A percentile compares a stretch with the other conserved stretches of the same genome.
Conservation (phyloP, 1,140 invertebrate species). For the Orussus abietinus region DNA sequence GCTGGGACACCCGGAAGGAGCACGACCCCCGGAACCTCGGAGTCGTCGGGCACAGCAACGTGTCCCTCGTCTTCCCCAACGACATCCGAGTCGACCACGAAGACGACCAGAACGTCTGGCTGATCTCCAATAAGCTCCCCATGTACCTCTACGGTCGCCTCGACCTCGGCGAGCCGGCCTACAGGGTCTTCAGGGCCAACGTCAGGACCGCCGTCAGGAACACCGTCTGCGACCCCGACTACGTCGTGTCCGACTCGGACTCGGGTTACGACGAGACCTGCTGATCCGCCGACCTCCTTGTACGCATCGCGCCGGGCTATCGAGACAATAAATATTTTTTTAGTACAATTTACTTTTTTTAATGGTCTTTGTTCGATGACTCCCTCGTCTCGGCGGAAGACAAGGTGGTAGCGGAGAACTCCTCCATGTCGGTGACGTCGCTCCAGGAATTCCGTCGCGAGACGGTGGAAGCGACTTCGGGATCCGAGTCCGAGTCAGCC, state of each 20-base stretch:
- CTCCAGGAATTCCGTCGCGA: slow-evolving; percentile 15
- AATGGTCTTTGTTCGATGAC: not conserved
- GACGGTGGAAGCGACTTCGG: slow-evolving; percentile 6
- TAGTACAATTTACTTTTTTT: slow-evolving; percentile 2
- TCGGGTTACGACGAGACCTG: slow-evolving; percentile 42
- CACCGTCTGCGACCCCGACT: slow-evolving; percentile 66
- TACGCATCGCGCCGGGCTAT: too few species aligned
- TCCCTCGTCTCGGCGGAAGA: too few species aligned
- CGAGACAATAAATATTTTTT: slow-evolving; percentile 16
- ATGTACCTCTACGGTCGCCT: slow-evolving; percentile 68
- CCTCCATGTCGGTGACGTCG: too few species aligned
- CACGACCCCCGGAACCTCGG: slow-evolving; percentile 62
- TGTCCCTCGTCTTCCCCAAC: slow-evolving; percentile 71
- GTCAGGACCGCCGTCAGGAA: slow-evolving; percentile 59
- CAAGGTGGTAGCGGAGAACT: too few species aligned
- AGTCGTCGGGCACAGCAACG: slow-evolving; percentile 57
- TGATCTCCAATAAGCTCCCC: slow-evolving; percentile 70
- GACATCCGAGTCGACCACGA: slow-evolving; percentile 73
- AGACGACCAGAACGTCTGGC: slow-evolving; percentile 65
- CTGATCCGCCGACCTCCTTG: too few species aligned
- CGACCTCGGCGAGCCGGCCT: slow-evolving; percentile 66
- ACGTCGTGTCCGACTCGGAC: slow-evolving; percentile 33
- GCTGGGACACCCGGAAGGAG: slow-evolving; percentile 73
- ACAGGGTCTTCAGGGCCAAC: slow-evolving; percentile 64
- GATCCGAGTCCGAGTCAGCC: too few species aligned